Conservation (phyloP, 1,140 invertebrate genomes). For the Dendrolimus kikuchii region DNA sequence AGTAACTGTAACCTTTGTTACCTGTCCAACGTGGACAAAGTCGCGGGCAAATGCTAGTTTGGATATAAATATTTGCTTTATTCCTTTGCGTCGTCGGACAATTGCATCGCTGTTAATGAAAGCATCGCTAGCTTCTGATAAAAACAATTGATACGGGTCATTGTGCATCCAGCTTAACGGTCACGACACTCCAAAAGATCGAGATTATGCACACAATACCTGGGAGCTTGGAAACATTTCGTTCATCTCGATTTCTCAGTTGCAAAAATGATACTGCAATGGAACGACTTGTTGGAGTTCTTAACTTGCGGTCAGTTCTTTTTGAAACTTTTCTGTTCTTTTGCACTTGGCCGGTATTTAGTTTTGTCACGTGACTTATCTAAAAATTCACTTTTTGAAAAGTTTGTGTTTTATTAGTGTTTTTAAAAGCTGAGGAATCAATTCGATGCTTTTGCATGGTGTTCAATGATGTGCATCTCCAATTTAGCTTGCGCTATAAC, state of each 20-base stretch:
- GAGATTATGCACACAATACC: slow-evolving; percentile 41
- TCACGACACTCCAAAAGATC: slow-evolving; percentile 14
- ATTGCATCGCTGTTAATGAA: too few species aligned
- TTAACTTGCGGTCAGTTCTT: slow-evolving; percentile 44
- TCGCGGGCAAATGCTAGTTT: too few species aligned
- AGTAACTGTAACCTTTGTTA: too few species aligned
- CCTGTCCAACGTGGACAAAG: too few species aligned
- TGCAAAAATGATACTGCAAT: slow-evolving; percentile 60
- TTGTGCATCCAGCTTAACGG: slow-evolving; percentile 3
- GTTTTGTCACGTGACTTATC: slow-evolving; percentile 5
- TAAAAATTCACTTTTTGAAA: slow-evolving; percentile 3
- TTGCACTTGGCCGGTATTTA: background rate
- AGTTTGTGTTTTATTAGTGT: slow-evolving; percentile 4
- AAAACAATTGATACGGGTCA: background rate
- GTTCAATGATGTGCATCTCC: slow-evolving; percentile 1
- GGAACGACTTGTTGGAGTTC: slow-evolving; percentile 60
- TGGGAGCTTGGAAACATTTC: slow-evolving; percentile 35
- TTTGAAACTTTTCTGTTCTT: slow-evolving; percentile 15
- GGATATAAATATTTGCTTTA: too few species aligned
- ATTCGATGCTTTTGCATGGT: background rate
- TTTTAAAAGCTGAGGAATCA: background rate
- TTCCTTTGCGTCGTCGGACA: too few species aligned
- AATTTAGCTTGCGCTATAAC: background rate
- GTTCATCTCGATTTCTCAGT: slow-evolving; percentile 57
- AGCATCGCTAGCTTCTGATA: too few species aligned